Evolutionary conservation across 2,888 invertebrate species (phyloP), one percentile per base, ranked within the genome.

Genomic region (Sminthurinus aureus): DNA sequence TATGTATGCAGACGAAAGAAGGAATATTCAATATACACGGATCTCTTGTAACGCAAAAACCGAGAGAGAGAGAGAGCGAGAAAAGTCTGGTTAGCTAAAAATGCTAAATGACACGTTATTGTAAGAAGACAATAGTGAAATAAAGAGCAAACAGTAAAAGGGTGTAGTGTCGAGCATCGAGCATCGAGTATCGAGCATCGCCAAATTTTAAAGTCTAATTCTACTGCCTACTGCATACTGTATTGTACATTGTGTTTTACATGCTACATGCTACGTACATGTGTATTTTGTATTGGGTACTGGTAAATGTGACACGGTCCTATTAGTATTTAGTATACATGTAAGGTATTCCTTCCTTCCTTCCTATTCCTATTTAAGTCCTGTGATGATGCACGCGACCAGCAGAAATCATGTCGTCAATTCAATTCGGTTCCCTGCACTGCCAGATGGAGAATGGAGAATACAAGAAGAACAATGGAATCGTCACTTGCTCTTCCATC

Each of bases 311-410:
- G 64, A 64, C 64, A 64, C 64, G n/a, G 2, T n/a, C 22, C n/a
- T 67, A n/a, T 12, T n/a, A n/a, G n/a, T n/a, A n/a, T n/a, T n/a
- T n/a, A n/a, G n/a, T n/a, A n/a, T n/a, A n/a, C n/a, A n/a, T n/a
- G n/a, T n/a, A n/a, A n/a, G n/a, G n/a, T n/a, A n/a, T n/a, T n/a
- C n/a, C n/a, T n/a, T n/a, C n/a, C n/a, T n/a, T n/a, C n/a, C n/a
- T n/a, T n/a, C n/a, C 6, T 67, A 11, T 22, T 67, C n/a, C 20
- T 20, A 67, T 67, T 22, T 20, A 12, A 67, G 22, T 67, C 22
- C 86, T 85, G 83, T 86, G 86, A 81, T 79, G 69, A 67, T 85
- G 85, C 88, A 88, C 88, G 88, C 85, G 88, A 88, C 88, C 84
- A 84, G 82, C 88, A 87, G 86, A 86, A 87, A 86, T 88, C 88